These are phyloP conservation scores for Xerus rutilus DNA, from an alignment of 2,797 vertebrate genomes.

Conservation along the genomic window DNA sequence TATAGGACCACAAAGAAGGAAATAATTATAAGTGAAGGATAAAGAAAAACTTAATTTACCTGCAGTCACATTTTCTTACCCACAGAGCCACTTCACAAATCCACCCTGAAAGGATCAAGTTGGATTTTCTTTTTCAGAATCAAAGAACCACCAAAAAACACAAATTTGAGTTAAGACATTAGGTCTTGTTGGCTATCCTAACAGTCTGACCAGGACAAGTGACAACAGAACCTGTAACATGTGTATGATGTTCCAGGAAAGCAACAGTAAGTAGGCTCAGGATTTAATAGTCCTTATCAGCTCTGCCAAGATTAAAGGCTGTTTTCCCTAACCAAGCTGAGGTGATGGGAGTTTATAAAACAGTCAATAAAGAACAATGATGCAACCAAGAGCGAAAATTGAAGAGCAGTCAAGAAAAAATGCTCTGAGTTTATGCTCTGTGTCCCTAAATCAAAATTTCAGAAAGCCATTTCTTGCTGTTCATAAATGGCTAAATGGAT, in stretches of 20 bases:
- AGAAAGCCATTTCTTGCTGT: neutral
- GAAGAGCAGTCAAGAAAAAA: neutral
- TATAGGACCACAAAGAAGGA: neutral
- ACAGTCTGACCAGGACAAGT: neutral
- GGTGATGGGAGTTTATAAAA: constrained; percentile 69
- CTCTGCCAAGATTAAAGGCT: neutral
- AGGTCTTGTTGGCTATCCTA: neutral
- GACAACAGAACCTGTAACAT: neutral
- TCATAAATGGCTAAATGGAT: neutral
- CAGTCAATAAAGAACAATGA: constrained; percentile 72
- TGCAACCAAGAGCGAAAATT: neutral
- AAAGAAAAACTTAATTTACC: neutral
- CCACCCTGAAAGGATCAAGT: neutral
- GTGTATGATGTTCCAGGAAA: neutral
- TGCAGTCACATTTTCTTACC: neutral
- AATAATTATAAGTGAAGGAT: neutral
- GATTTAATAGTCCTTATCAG: constrained; percentile 46
- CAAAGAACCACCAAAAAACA: neutral
- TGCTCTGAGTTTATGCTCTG: neutral
- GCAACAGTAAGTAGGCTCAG: neutral
- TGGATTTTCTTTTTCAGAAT: neutral
- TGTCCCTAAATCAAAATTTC: neutral
- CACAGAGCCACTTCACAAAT: neutral
- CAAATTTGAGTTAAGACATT: neutral
- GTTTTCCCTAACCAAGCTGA: constrained; percentile 41